Conservation (phyloP, 2,113 vertebrate genomes). For the Otus sunia region DNA sequence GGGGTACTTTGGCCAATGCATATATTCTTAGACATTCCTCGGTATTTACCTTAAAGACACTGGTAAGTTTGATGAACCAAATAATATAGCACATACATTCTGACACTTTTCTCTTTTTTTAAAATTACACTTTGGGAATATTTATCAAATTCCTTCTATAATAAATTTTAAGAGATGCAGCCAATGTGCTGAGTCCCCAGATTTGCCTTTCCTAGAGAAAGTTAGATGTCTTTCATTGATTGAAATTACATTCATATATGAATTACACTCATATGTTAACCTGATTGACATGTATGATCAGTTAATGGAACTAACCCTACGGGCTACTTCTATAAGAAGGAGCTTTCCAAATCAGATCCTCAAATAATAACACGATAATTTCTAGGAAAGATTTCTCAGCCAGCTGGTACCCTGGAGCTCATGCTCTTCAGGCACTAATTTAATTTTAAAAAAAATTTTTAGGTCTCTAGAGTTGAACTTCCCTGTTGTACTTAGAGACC, state of each 20-base stretch:
- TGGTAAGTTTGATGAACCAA: neutral
- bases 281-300: neutral
- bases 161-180: neutral
- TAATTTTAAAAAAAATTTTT: fast-evolving
- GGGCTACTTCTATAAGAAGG: neutral
- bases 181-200: neutral
- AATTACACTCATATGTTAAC: neutral
- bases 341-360: neutral
- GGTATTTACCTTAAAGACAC: neutral
- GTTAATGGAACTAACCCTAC: neutral
- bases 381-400: neutral
- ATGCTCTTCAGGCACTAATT: neutral
- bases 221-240: neutral
- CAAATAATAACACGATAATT: neutral
- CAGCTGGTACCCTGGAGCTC: neutral
- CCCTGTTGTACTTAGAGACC: neutral
- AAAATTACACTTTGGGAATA: neutral
- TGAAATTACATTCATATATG: neutral
- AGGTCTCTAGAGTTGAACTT: neutral
- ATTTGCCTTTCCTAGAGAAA: neutral
- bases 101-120: neutral
- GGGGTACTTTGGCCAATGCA: neutral
- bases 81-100: neutral
- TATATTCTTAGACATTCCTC: neutral
- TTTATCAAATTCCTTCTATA: neutral